Evolutionary conservation across 2,888 invertebrate species (phyloP).

Genomic region (Ichneumon xanthorius): DNA sequence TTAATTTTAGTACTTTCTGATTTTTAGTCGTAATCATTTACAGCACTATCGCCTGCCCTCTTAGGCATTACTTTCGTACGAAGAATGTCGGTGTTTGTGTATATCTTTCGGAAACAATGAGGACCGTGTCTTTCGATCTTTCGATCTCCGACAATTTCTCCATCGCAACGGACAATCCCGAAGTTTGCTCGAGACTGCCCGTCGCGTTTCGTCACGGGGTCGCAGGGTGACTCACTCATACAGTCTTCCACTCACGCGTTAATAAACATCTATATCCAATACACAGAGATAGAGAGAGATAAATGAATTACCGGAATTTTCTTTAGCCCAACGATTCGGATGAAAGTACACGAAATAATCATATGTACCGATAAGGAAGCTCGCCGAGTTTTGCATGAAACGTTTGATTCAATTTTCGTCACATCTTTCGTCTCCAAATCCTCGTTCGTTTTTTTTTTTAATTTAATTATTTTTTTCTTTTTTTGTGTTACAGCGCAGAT

Average conservation of each 20-base stretch:
- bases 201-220: slow-evolving; percentile 49
- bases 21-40: slow-evolving; percentile 45
- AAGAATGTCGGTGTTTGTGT: slow-evolving; percentile 28
- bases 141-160: not conserved
- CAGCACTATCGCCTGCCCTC: slow-evolving; percentile 69
- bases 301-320: slow-evolving; percentile 20
- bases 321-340: slow-evolving; percentile 13
- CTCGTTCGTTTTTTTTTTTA: not conserved
- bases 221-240: slow-evolving; percentile 64
- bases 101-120: slow-evolving; percentile 4
- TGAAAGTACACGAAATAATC: slow-evolving; percentile 11
- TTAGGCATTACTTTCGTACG: slow-evolving; percentile 61
- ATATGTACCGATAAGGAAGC: slow-evolving; percentile 48
- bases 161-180: not conserved
- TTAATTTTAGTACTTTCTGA: slow-evolving; percentile 66
- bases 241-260: slow-evolving; percentile 20
- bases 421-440: not conserved
- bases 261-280: slow-evolving; percentile 18
- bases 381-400: slow-evolving; percentile 53
- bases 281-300: slow-evolving; percentile 35
- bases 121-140: not conserved
- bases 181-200: not conserved
- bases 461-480: slow-evolving; percentile 14
- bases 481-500: slow-evolving; percentile 33
- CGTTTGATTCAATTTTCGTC: not conserved